Conservation (phyloP, 2,888 invertebrate genomes). For the Dynastes tityus region DNA sequence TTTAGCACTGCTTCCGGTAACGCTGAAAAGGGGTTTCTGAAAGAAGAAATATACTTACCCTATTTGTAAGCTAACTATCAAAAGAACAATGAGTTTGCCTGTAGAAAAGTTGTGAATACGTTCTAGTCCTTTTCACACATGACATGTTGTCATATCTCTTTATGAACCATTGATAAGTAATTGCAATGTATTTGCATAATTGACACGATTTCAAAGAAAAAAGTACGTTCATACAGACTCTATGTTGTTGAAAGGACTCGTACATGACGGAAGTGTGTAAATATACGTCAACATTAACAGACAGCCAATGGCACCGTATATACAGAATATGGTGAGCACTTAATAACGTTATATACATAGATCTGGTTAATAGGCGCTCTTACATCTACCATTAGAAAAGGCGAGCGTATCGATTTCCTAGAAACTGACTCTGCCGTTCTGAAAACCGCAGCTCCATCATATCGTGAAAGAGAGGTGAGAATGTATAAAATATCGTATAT, state of each 20-base stretch:
- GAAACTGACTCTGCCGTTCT: not conserved
- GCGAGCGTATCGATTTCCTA: slow-evolving; percentile 11
- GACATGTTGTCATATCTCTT: slow-evolving; percentile 49
- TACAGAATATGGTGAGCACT: not conserved
- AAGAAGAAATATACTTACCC: no score
- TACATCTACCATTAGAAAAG: not conserved
- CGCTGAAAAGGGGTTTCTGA: no score
- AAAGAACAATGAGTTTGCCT: slow-evolving; percentile 47
- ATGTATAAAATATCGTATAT: slow-evolving; percentile 8
- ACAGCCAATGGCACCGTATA: not conserved
- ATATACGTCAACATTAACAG: no score
- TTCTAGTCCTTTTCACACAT: slow-evolving; percentile 52
- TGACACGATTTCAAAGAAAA: no score
- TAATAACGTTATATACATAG: not conserved
- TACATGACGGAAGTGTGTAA: no score
- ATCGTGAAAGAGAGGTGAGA: slow-evolving; percentile 5
- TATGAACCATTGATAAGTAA: no score
- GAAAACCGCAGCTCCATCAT: slow-evolving; percentile 6
- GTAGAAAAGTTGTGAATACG: not conserved
- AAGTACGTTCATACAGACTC: no score
- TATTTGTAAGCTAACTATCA: no score
- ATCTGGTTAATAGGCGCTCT: slow-evolving; percentile 11
- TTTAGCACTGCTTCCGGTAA: no score
- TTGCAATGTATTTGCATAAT: no score
- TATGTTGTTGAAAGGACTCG: no score